Percentiles rank a stretch among this genome's conserved stretches.
Conservation (phyloP, 2,113 vertebrate genomes). For the Petaurus breviceps region DNA sequence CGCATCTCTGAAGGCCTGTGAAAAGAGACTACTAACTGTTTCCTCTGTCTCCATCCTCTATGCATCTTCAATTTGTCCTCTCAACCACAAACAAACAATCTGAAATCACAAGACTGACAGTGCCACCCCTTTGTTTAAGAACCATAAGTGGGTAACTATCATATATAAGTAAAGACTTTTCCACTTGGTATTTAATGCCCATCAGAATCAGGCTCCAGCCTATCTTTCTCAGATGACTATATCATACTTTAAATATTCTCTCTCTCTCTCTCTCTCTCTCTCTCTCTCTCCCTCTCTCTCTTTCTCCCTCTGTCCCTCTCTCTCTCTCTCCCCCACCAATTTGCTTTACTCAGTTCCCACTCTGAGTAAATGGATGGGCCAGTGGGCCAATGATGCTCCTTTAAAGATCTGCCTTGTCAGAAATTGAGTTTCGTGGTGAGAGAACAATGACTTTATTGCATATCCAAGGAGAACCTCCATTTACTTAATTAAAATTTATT, state of each 20-base stretch:
- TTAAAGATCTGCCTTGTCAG: not conserved
- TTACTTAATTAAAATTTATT: not conserved
- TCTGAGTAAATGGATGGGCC: not conserved
- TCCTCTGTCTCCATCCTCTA: not conserved
- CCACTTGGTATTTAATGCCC: not conserved
- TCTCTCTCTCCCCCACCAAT: not conserved
- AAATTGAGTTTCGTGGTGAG: not conserved
- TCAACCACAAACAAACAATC: not conserved
- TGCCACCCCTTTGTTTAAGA: not conserved
- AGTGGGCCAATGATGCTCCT: not conserved
- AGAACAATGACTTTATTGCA: not conserved
- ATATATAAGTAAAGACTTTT: not conserved
- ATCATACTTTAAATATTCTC: not conserved
- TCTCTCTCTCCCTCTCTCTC: not conserved
- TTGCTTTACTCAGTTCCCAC: not conserved
- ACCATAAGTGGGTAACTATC: not conserved
- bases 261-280: too few species aligned
- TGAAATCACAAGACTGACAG: not conserved
- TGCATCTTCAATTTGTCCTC: not conserved
- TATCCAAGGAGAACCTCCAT: not conserved
- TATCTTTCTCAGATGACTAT: not conserved
- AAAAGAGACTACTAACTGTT: not conserved
- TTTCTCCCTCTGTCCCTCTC: too few species aligned
- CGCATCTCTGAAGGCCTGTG: not conserved
- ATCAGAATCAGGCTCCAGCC: not conserved